Percentiles rank a stretch among this genome's conserved stretches.
Conservation (phyloP, 2,888 invertebrate species). For the Ariolimax columbianus region DNA sequence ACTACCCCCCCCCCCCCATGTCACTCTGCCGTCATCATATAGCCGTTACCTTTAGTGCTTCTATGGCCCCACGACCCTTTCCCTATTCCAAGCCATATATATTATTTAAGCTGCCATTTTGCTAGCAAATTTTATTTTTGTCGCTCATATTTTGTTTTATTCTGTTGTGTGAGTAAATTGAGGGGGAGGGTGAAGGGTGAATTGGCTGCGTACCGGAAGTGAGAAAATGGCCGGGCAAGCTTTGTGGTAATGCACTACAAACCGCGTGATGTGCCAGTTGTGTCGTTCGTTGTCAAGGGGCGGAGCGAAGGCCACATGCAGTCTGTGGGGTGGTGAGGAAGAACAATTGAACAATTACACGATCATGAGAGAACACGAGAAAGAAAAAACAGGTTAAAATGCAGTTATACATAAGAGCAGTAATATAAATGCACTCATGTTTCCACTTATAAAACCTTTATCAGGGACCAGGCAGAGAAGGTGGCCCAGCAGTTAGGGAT, state of each 20-base stretch:
- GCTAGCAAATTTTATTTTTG: neutral
- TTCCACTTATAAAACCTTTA: too few species aligned
- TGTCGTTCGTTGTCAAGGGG: neutral
- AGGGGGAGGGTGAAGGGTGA: constrained; percentile 54
- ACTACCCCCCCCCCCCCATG: too few species aligned
- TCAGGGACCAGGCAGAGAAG: too few species aligned
- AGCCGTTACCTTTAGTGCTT: too few species aligned
- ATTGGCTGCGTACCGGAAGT: constrained; percentile 46
- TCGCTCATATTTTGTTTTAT: constrained; percentile 46
- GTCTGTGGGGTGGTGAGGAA: constrained; percentile 6
- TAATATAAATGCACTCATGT: too few species aligned
- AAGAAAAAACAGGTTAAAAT: too few species aligned
- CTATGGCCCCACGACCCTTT: too few species aligned
- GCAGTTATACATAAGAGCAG: too few species aligned
- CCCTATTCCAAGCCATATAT: too few species aligned
- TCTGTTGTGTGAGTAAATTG: constrained; percentile 55
- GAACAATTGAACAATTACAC: neutral
- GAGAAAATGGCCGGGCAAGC: constrained; percentile 48
- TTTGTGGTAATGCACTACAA: constrained; percentile 29
- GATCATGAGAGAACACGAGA: too few species aligned
- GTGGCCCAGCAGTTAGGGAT: too few species aligned
- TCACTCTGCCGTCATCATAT: too few species aligned
- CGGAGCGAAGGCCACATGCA: neutral
- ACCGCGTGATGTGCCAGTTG: constrained; percentile 4
- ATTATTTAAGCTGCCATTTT: constrained; percentile 12